These are phyloP conservation scores for Cyanocitta stelleri DNA, from an alignment of 2,113 vertebrate genomes.

Conservation along the genomic window DNA sequence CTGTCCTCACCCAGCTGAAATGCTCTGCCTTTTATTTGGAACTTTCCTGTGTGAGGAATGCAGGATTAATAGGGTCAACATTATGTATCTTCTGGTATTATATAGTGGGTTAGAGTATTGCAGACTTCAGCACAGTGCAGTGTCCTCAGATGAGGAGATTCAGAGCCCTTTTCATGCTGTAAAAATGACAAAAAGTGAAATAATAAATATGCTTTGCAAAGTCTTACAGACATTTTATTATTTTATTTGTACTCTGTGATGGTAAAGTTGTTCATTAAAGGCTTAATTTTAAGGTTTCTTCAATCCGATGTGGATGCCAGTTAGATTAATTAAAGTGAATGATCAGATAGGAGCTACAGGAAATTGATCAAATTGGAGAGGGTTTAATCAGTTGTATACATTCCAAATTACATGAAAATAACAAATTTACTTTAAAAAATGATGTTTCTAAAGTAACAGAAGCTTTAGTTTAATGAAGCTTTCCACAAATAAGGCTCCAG, in stretches of 20 bases:
- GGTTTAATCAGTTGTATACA: neutral
- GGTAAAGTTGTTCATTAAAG: slow-evolving; percentile 41
- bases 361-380: slow-evolving; percentile 27
- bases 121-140: neutral
- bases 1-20: neutral
- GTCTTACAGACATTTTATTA: slow-evolving; percentile 7
- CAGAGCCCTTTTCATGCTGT: neutral
- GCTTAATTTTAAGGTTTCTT: slow-evolving; percentile 41
- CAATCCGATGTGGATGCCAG: neutral
- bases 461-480: slow-evolving; percentile 21
- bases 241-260: neutral
- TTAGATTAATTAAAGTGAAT: slow-evolving; percentile 46
- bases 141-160: slow-evolving; percentile 8
- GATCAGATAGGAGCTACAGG: slow-evolving; percentile 24
- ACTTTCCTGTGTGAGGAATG: neutral
- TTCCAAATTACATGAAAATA: slow-evolving; percentile 19
- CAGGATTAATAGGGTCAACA: neutral
- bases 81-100: neutral
- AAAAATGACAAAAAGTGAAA: neutral
- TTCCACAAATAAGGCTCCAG: neutral
- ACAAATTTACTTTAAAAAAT: neutral
- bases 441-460: slow-evolving; percentile 15
- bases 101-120: neutral
- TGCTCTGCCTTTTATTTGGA: neutral
- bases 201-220: slow-evolving; percentile 15